phyloP scores from a whole-genome alignment of 2,888 invertebrate species.

The Drosophila borealis region DNA sequence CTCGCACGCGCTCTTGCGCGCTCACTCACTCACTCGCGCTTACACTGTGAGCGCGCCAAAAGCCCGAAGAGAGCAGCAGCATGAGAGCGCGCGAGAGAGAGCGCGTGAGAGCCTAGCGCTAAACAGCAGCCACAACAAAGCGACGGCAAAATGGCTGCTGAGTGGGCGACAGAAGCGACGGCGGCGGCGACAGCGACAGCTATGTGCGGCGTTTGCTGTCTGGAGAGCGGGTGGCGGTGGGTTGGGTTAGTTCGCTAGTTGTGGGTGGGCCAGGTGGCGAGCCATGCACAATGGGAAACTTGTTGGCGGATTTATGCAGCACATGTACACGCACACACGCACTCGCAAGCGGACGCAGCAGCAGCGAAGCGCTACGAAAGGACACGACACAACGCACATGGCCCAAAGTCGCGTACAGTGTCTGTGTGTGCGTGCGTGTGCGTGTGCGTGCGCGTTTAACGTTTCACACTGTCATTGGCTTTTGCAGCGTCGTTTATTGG shows the following conservation, averaged over 20 bases:
- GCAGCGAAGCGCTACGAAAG: slow-evolving; percentile 42
- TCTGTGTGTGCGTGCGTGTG: slow-evolving; percentile 21
- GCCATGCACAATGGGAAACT: slow-evolving; percentile 80
- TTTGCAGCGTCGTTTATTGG: slow-evolving; percentile 65
- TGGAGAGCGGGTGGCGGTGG: not conserved
- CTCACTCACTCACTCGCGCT: not conserved
- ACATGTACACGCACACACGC: slow-evolving; percentile 33
- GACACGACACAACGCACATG: slow-evolving; percentile 68
- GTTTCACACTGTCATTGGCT: slow-evolving; percentile 58
- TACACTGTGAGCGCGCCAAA: not conserved
- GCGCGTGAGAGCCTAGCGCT: slow-evolving; percentile 30
- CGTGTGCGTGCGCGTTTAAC: slow-evolving; percentile 41
- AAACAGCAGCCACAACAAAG: slow-evolving; percentile 61
- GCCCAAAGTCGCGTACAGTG: slow-evolving; percentile 49
- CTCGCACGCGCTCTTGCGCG: not conserved
- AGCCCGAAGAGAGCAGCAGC: not conserved
- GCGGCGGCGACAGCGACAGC: no score
- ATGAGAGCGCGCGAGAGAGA: not conserved
- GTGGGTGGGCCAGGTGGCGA: slow-evolving; percentile 40
- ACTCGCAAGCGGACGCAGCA: slow-evolving; percentile 2
- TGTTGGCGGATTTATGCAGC: slow-evolving; percentile 79
- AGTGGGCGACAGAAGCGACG: slow-evolving; percentile 22
- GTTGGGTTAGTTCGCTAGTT: not conserved
- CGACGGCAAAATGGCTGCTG: slow-evolving; percentile 54
- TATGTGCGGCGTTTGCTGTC: no score